Evolutionary conservation across 2,797 vertebrate species (phyloP).

Genomic region (Paratrypauchen microcephalus): DNA sequence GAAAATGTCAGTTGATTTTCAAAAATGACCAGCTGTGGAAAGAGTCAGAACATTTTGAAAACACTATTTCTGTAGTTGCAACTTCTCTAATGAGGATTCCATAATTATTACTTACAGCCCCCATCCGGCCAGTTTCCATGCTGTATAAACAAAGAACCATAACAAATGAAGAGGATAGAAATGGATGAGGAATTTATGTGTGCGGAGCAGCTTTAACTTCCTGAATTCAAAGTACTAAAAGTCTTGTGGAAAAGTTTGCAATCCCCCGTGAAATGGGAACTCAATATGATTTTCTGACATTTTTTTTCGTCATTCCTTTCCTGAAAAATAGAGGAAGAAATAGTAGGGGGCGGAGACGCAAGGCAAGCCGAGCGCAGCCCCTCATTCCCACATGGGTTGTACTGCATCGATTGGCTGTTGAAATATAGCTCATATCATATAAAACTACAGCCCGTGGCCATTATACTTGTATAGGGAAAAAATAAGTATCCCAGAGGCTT

Average conservation of each 20-base stretch:
- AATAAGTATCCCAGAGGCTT: constrained; percentile 53
- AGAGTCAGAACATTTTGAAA: constrained; percentile 12
- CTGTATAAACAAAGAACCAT: constrained; percentile 50
- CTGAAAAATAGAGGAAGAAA: constrained; percentile 64
- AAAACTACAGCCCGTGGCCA: constrained; percentile 62
- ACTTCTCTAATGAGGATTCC: constrained; percentile 49
- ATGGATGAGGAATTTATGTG: constrained; percentile 39
- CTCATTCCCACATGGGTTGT: constrained; percentile 66
- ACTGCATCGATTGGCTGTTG: constrained; percentile 75
- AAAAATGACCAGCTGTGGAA: background rate
- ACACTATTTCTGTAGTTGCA: constrained; percentile 21
- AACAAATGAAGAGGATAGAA: constrained; percentile 32
- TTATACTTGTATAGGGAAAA: constrained; percentile 62
- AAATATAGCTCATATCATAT: constrained; percentile 75
- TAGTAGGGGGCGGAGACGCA: constrained; percentile 51
- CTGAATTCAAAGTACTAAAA: constrained; percentile 44
- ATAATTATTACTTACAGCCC: constrained; percentile 39
- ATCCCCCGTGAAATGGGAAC: constrained; percentile 64
- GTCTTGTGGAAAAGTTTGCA: constrained; percentile 37
- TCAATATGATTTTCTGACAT: constrained; percentile 71
- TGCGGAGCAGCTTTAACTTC: constrained; percentile 5
- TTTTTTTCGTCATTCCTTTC: constrained; percentile 73
- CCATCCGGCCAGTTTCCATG: constrained; percentile 44
- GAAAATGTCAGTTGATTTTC: background rate
- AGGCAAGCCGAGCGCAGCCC: constrained; percentile 60